These are phyloP conservation scores for Upupa epops DNA, from an alignment of 2,113 vertebrate genomes.

Conservation along the genomic window DNA sequence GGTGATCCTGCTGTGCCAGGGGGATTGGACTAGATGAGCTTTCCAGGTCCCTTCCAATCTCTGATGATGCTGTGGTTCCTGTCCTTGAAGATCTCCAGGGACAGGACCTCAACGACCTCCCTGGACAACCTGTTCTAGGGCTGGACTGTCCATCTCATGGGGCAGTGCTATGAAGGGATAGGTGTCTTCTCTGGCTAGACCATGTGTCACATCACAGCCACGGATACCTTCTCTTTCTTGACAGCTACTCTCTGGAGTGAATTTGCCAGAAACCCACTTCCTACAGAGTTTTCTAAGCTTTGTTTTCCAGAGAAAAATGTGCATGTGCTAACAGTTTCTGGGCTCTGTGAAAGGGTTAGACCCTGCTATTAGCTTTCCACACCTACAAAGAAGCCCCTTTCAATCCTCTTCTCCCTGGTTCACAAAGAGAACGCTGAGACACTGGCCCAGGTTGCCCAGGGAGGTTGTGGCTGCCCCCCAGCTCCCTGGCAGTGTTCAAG, in stretches of 20 bases:
- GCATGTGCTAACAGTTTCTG: neutral
- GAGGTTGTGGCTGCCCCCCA: no score
- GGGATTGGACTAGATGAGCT: no score
- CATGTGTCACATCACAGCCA: neutral
- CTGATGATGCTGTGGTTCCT: no score
- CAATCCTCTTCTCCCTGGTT: neutral
- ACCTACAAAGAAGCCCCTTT: neutral
- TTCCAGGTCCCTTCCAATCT: no score
- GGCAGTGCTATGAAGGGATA: neutral
- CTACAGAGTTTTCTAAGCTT: neutral
- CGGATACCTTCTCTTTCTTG: neutral
- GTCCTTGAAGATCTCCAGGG: no score
- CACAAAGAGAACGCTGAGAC: no score
- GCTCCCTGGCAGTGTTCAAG: no score
- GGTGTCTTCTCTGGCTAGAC: neutral
- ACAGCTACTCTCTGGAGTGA: neutral
- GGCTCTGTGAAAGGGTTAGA: neutral
- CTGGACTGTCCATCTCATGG: accelerated
- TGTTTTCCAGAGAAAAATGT: neutral
- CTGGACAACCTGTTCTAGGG: no score
- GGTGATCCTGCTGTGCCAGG: no score
- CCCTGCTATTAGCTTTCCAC: neutral
- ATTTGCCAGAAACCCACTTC: neutral
- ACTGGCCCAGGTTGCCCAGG: no score
- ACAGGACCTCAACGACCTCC: no score